phyloP scores from a whole-genome alignment of 2,888 invertebrate species.

The Biston stratarius region DNA sequence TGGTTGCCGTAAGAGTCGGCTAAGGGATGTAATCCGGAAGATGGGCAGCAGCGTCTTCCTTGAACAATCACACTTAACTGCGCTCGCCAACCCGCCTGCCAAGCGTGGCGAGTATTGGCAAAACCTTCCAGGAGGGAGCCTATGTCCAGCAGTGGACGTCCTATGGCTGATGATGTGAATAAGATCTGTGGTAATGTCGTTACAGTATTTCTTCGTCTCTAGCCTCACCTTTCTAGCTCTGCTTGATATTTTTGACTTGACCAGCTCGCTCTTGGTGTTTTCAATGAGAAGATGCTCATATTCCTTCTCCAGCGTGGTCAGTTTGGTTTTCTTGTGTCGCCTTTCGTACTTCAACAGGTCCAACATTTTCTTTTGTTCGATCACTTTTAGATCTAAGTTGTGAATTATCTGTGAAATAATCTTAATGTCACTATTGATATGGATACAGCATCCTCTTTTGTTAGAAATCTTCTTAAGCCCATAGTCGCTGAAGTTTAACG shows the following conservation, averaged over 20 bases:
- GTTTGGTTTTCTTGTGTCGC: conserved; percentile 87
- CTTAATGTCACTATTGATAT: neutral
- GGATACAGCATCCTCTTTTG: neutral
- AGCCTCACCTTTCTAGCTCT: conserved; percentile 87
- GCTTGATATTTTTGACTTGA: conserved; percentile 85
- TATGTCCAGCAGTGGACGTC: too few species aligned
- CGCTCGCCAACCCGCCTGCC: too few species aligned
- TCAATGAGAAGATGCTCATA: conserved; percentile 88
- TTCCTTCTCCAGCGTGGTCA: conserved; percentile 86
- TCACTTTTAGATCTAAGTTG: conserved; percentile 89
- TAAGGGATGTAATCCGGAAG: too few species aligned
- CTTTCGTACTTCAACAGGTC: conserved; percentile 91
- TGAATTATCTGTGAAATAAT: conserved; percentile 72
- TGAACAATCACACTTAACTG: too few species aligned
- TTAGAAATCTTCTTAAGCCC: neutral
- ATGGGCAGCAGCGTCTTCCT: too few species aligned
- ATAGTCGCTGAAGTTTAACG: too few species aligned
- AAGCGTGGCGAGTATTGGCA: too few species aligned
- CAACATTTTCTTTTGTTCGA: conserved; percentile 90
- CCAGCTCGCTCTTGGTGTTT: conserved; percentile 82
- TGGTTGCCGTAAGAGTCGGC: too few species aligned
- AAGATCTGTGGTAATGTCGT: too few species aligned
- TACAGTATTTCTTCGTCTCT: neutral
- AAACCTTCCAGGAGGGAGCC: too few species aligned
- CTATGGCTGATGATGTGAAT: too few species aligned